A percentile compares a stretch with the other conserved stretches of the same genome.
Evolutionary conservation across 2,888 invertebrate species (phyloP).

Genomic region (Euplexia lucipara): DNA sequence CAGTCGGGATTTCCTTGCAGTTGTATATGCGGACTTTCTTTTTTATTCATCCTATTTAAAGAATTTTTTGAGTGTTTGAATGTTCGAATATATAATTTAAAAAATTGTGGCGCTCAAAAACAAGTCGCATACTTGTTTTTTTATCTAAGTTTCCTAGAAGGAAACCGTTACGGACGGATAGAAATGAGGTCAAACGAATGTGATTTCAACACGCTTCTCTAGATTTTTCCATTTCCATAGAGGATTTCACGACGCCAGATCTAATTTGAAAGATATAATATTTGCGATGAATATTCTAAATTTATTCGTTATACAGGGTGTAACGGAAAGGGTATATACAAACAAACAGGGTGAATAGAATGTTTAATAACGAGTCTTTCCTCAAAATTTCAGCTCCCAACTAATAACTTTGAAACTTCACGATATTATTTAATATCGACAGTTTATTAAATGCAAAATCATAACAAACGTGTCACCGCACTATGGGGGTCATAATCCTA

Average conservation of each 20-base stretch:
- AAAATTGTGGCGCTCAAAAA: not conserved
- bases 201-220: constrained; percentile 36
- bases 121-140: not conserved
- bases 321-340: too few species aligned
- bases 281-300: constrained; percentile 13
- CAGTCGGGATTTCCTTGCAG: constrained; percentile 34
- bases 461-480: too few species aligned
- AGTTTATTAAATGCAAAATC: too few species aligned
- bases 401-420: too few species aligned
- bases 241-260: constrained; percentile 29
- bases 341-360: too few species aligned
- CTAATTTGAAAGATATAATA: constrained; percentile 36
- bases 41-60: not conserved
- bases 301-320: constrained; percentile 28
- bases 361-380: too few species aligned
- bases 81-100: not conserved
- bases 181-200: constrained; percentile 46
- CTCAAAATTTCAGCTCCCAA: too few species aligned
- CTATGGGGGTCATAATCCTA: too few species aligned
- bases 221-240: constrained; percentile 38
- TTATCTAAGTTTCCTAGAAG: not conserved
- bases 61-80: not conserved
- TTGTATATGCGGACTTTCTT: constrained; percentile 32
- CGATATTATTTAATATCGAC: too few species aligned
- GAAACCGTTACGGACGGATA: constrained; percentile 9